Evolutionary conservation across 2,888 invertebrate species (phyloP), one percentile per base, ranked within the genome.

Genomic region (Synanthedon formicaeformis): DNA sequence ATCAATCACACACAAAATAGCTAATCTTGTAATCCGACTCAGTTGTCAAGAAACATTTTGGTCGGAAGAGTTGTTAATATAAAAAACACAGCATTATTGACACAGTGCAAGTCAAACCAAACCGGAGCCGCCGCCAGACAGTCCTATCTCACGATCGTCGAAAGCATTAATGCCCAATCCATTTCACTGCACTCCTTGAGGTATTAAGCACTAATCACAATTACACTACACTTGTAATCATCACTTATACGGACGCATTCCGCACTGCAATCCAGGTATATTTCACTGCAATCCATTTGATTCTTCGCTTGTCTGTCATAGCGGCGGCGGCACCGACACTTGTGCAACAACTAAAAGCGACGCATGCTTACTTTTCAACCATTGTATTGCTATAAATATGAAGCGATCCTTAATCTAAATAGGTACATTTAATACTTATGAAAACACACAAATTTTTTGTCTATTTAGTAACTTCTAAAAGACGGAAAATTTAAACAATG

Each of bases 241-340:
- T 75, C 85, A 79, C 78, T 75, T 73, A 23, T 67, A 66, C 67
- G 70, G 65, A 57, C 62, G 65, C 64, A 68, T 74, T 23, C 79
- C 79, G 77, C 86, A 87, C 87, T 87, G 86, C 86, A 86, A 87
- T 87, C 86, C 86, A 50, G 34, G 64, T 50, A 64, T 69, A 60
- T 71, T 71, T 71, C 86, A 87, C 86, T 87, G 86, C 86, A 86
- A 87, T 87, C 86, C 86, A 74, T 82, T 69, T 66, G 61, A 63
- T 63, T 63, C 60, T 63, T 63, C 66, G 62, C 57, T 59, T 71
- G 72, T 73, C 69, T 72, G 71, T 62, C 60, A 66, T 64, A 75
- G 76, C 75, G 81, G 82, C 81, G 85, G 85, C 84, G 80, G 75
- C 75, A 69, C 75, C 77, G 63, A 56, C 66, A 62, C 56, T 62